Evolutionary conservation across 2,888 invertebrate genomes (phyloP), one percentile per base, ranked within the genome.

Genomic region (Hyalella azteca): DNA sequence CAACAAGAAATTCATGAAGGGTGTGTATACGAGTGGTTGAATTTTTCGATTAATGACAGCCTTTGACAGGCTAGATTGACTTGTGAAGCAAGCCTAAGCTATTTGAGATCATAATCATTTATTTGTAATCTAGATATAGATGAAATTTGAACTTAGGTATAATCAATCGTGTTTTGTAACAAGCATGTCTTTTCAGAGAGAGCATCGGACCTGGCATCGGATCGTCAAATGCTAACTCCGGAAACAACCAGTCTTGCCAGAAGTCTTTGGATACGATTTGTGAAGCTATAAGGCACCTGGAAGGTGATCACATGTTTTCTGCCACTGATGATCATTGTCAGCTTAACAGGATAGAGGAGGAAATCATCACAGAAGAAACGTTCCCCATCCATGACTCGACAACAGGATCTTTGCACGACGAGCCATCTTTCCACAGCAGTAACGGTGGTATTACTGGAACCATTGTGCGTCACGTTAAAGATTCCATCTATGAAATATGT

Each of bases 251-350:
- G 78, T 95, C 96, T 84, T 92, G 96, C 79, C 96, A 97, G 88
- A 98, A 97, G 73, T 84, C 84, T 88, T 91, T 99, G 86, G 97
- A 98, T 89, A 98, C 98, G 19, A 98, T 99, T 85, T 97, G 98
- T 50, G 98, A 98, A 88, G 99, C 99, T 79, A 98, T 99, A 87
- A 93, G 97, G 50, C 98, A 98, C 88, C 90, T 99, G 85, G 98
- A 99, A 88, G 98, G 98, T 54, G 97, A 97, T 88, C 95, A 96
- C 88, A 90, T 96, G 87, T 96, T 97, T 89, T 92, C 93, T 85
- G 95, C 95, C 86, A 88, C 88, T 45, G 80, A 81, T 13, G 78
- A 79, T 32, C 82, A 82, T 39, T 76, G 80, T 50, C 81, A 78
- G 54, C 50, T 79, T 1, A 73, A 73, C 49, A 73, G 49, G 40